phyloP scores from a whole-genome alignment of 1,140 invertebrate genomes.

The Drosophila elegans region DNA sequence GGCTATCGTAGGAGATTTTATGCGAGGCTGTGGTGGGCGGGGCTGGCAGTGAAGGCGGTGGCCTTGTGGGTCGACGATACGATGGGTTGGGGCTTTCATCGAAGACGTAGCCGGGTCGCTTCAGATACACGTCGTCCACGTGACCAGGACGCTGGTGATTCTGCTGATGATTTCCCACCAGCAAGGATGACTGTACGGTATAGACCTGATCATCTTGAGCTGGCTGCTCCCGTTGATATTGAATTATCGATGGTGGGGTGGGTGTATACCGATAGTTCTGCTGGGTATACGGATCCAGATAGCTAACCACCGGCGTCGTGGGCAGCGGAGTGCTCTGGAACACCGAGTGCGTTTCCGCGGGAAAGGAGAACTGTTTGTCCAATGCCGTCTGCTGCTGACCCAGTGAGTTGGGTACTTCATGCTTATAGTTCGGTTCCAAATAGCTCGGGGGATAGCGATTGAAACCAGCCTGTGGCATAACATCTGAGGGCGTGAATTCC shows the following conservation, averaged over 20 bases:
- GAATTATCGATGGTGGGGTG: slow-evolving; percentile 46
- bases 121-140: slow-evolving; percentile 61
- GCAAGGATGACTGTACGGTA: slow-evolving; percentile 76
- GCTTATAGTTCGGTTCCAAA: slow-evolving; percentile 64
- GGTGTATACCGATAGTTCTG: slow-evolving; percentile 70
- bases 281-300: slow-evolving; percentile 78
- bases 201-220: slow-evolving; percentile 62
- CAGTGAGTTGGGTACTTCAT: slow-evolving; percentile 57
- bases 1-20: slow-evolving; percentile 82
- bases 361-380: slow-evolving; percentile 74
- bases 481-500: slow-evolving; percentile 76
- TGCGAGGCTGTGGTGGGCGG: slow-evolving; percentile 46
- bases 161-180: slow-evolving; percentile 65
- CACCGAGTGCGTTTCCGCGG: slow-evolving; percentile 14
- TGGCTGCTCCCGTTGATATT: slow-evolving; percentile 54
- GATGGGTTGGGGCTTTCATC: slow-evolving; percentile 60
- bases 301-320: slow-evolving; percentile 75
- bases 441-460: slow-evolving; percentile 76
- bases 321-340: slow-evolving; percentile 62
- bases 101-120: slow-evolving; percentile 79
- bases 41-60: slow-evolving; percentile 12
- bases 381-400: slow-evolving; percentile 44
- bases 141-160: slow-evolving; percentile 31
- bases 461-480: slow-evolving; percentile 34
- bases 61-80: slow-evolving; percentile 52